Evolutionary conservation across 2,113 vertebrate species (phyloP).

Genomic region (Colius striatus): DNA sequence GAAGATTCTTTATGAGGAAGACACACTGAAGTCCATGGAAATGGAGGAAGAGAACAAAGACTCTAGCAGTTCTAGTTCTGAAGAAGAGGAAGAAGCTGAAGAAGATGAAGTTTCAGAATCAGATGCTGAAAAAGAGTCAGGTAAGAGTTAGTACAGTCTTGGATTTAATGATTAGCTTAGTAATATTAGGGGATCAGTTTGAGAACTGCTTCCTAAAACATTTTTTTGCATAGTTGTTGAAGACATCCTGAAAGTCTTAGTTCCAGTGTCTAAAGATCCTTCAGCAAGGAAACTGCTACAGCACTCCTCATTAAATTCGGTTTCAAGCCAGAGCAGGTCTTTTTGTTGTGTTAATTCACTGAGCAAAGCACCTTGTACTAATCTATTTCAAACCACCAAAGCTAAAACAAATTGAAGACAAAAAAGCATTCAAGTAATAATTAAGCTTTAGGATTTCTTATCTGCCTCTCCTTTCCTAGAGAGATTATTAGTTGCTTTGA

Average conservation of each 20-base stretch:
- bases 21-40: slow-evolving; percentile 70
- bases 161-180: neutral
- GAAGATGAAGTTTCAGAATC: slow-evolving; percentile 82
- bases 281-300: neutral
- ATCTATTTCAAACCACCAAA: neutral
- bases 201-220: neutral
- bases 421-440: neutral
- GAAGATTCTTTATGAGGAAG: slow-evolving; percentile 80
- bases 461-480: neutral
- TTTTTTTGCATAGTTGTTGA: neutral
- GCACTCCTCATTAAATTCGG: neutral
- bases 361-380: neutral
- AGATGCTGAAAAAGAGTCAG: slow-evolving; percentile 78
- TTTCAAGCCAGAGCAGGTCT: neutral
- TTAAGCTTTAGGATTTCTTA: neutral
- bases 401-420: neutral
- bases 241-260: neutral
- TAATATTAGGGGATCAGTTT: neutral
- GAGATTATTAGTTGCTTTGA: neutral
- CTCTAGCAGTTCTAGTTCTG: slow-evolving; percentile 81
- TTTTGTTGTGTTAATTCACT: neutral
- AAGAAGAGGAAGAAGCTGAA: slow-evolving; percentile 78
- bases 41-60: slow-evolving; percentile 77
- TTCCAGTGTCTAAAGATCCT: neutral
- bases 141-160: slow-evolving; percentile 40